Percentiles rank a stretch among this genome's conserved stretches.
These are phyloP conservation scores for Pachyramphus minor DNA, from an alignment of 2,113 vertebrate species.

Conservation along the genomic window DNA sequence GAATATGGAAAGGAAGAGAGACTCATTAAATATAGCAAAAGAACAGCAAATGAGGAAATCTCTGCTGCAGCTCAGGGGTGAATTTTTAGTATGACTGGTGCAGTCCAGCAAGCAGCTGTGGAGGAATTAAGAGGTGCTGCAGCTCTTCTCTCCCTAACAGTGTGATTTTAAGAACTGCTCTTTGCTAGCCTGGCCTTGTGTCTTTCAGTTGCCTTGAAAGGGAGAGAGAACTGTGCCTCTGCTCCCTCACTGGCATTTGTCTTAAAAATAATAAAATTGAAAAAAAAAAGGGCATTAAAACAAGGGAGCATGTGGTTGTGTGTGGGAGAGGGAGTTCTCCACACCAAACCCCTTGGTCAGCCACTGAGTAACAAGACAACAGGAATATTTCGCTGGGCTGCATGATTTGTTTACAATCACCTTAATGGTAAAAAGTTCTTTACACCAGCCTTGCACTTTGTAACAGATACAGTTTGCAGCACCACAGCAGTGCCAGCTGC, in stretches of 20 bases:
- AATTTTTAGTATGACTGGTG: background rate
- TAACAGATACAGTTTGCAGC: background rate
- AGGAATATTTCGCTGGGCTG: background rate
- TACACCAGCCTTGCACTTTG: background rate
- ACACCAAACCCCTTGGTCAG: background rate
- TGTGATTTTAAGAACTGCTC: conserved; percentile 14
- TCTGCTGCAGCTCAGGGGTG: background rate
- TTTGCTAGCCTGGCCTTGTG: conserved; percentile 44
- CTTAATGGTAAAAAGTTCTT: background rate
- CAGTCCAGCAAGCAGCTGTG: conserved; percentile 16
- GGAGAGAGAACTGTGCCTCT: background rate
- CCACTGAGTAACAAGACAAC: background rate
- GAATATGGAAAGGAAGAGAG: background rate
- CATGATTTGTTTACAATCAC: background rate
- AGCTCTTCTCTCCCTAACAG: conserved; percentile 20
- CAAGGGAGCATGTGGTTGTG: accelerated
- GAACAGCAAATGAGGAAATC: background rate
- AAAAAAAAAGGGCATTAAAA: background rate
- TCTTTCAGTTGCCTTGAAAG: conserved; percentile 16
- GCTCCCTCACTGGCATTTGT: background rate
- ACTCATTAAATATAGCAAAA: background rate
- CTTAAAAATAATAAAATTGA: background rate
- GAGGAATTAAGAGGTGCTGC: conserved; percentile 18
- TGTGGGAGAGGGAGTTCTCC: background rate
- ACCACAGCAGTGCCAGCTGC: background rate